Evolutionary conservation across 2,888 invertebrate genomes (phyloP).

Genomic region (Busseola fusca): DNA sequence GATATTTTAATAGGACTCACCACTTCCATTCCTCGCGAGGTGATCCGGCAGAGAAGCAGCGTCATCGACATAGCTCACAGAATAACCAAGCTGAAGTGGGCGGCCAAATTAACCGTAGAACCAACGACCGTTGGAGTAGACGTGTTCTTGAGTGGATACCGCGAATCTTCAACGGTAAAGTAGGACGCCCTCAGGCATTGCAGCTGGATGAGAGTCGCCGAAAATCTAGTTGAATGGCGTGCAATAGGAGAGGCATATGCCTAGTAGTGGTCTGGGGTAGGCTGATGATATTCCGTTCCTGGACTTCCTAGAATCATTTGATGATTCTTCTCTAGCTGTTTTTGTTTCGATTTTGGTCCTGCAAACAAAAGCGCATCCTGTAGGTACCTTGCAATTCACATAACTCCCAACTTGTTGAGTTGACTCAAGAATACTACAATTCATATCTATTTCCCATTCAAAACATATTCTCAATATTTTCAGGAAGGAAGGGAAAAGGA

Average conservation of each 20-base stretch:
- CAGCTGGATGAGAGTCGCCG: too few relatives aligned
- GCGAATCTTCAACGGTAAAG: too few relatives aligned
- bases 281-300: background rate
- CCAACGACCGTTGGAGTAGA: too few relatives aligned
- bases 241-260: too few relatives aligned
- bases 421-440: background rate
- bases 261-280: too few relatives aligned
- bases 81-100: too few relatives aligned
- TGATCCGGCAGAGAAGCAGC: too few relatives aligned
- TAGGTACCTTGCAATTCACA: background rate
- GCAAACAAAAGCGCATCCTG: background rate
- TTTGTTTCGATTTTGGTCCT: background rate
- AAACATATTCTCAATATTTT: conserved; percentile 23
- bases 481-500: conserved; percentile 19
- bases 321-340: background rate
- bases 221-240: too few relatives aligned
- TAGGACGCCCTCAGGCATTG: too few relatives aligned
- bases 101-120: too few relatives aligned
- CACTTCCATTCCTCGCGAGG: background rate
- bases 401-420: conserved; percentile 20
- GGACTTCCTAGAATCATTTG: background rate
- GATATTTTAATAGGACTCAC: background rate
- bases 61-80: too few relatives aligned
- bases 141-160: too few relatives aligned
- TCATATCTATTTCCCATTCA: conserved; percentile 23